Conservation (phyloP, 2,113 vertebrate genomes). For the Sterrhoptilus dennistouni region DNA sequence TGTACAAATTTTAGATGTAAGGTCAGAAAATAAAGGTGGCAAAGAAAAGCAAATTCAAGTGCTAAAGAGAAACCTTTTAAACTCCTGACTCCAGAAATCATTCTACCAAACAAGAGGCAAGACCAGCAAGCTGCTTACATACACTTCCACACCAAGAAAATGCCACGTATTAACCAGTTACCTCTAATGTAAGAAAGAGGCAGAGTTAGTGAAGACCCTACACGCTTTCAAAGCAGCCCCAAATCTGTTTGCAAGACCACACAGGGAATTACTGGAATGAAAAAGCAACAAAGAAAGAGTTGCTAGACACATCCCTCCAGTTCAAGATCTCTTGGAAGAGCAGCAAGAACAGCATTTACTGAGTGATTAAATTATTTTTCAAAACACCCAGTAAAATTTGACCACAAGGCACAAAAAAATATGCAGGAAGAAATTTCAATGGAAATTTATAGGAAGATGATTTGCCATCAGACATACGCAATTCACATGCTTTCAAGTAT, state of each 20-base stretch:
- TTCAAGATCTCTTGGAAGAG: background rate
- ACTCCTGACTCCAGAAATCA: background rate
- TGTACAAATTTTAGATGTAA: background rate
- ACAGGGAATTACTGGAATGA: background rate
- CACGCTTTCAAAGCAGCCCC: background rate
- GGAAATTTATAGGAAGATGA: background rate
- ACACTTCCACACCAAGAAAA: background rate
- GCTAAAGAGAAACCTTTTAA: background rate
- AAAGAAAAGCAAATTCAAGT: background rate
- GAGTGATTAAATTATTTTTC: background rate
- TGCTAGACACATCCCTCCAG: background rate
- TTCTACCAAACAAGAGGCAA: background rate
- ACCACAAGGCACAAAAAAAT: background rate
- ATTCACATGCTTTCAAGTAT: background rate
- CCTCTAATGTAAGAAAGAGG: background rate
- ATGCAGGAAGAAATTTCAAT: background rate
- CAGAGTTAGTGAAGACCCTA: background rate
- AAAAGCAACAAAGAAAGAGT: background rate
- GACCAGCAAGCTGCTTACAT: background rate
- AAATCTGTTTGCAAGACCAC: background rate
- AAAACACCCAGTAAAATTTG: background rate
- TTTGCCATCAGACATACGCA: background rate
- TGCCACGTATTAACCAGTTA: background rate
- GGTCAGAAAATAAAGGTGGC: background rate
- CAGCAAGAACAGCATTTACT: background rate